Evolutionary conservation across 2,888 invertebrate species (phyloP), one percentile per base, ranked within the genome.

Genomic region (Eupithecia subfuscata): DNA sequence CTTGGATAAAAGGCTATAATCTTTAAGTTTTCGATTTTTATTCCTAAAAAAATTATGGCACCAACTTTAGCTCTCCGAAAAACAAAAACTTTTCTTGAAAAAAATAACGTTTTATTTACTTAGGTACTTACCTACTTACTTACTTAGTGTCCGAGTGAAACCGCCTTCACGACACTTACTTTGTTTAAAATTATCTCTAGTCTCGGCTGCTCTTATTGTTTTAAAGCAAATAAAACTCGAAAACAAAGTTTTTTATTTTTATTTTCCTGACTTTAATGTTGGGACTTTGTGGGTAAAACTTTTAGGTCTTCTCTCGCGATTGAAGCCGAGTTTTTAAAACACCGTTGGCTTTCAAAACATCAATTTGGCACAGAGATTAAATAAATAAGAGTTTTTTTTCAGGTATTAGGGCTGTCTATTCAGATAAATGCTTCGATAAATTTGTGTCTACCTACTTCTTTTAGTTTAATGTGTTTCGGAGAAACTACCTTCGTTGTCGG

Each of bases 1-100:
- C 52, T 52, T 52, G n/a, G 8, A n/a, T n/a, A 52, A 11, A 22
- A 22, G 12, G 22, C 22, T 56, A 56, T 12, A n/a, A 18, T 7
- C 11, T 37, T 34, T 1, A n/a, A 30, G n/a, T 65, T 65, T 37
- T 65, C 1, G n/a, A 37, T n/a, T 11, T 30, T 30, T 30, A 40
- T 9, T 67, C 22, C 67, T 82, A 83, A 82, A 81, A 79, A 80
- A 80, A 82, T 81, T 77, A 79, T 81, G 74, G 71, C 77, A 76
- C 72, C 25, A 86, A 86, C 79, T 87, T 83, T 76, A 78, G 78
- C 81, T 82, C 80, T 83, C 78, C 78, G 77, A 76, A 79, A 80
- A 81, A 79, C 75, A 72, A 75, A 75, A 76, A 78, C 56, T 75
- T 75, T 72, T 64, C 48, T 11, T 67, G 63, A 69, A 79, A 79